Evolutionary conservation across 2,113 vertebrate species (phyloP).

Genomic region (Hippocampus abdominalis): DNA sequence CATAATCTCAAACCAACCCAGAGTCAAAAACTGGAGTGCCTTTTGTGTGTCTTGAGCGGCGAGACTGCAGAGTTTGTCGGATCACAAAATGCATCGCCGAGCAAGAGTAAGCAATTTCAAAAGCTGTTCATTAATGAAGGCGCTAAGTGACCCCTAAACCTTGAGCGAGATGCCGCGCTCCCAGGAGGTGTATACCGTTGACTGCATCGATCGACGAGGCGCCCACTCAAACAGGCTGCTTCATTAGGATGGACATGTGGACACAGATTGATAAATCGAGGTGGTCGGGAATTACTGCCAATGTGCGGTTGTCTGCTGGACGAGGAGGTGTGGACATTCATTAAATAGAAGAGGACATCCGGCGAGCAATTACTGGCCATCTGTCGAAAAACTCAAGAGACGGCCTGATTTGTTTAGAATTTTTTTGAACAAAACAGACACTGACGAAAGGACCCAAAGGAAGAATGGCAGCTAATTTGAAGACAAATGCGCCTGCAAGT

Average conservation of each 20-base stretch:
- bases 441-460: neutral
- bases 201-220: slow-evolving; percentile 48
- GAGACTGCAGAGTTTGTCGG: neutral
- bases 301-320: slow-evolving; percentile 8
- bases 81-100: neutral
- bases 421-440: neutral
- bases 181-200: slow-evolving; percentile 43
- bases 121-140: slow-evolving; percentile 38
- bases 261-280: slow-evolving; percentile 6
- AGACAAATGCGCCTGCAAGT: neutral
- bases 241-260: slow-evolving; percentile 28
- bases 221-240: slow-evolving; percentile 37
- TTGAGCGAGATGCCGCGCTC: neutral
- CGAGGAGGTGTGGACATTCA: neutral
- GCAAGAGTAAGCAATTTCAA: slow-evolving; percentile 22
- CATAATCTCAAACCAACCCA: neutral
- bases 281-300: neutral
- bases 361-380: neutral
- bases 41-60: neutral
- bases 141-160: slow-evolving; percentile 3
- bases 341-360: neutral
- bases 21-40: neutral
- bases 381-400: neutral
- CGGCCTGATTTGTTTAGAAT: neutral
- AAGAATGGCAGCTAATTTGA: neutral